Evolutionary conservation across 1,140 invertebrate genomes (phyloP).

Genomic region (Apis florea): DNA sequence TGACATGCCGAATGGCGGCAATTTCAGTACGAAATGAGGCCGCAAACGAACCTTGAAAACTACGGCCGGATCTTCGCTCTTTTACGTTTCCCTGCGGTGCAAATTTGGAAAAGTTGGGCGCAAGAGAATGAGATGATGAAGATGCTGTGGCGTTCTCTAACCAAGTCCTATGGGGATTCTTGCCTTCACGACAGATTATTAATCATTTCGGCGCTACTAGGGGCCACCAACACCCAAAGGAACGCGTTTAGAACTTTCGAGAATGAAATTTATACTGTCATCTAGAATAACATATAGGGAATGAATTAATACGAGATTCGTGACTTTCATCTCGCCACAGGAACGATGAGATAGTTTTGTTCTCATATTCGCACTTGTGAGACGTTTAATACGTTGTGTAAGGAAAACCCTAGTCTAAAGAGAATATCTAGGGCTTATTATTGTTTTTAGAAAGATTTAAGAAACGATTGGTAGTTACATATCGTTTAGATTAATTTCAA

Average conservation of each 20-base stretch:
- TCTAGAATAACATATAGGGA: constrained; percentile 49
- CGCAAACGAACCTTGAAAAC: constrained; percentile 32
- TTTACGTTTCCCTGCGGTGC: constrained; percentile 1
- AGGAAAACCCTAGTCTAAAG: too few species aligned
- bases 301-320: constrained; percentile 44
- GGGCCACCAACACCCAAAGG: constrained; percentile 47
- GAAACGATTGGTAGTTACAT: too few species aligned
- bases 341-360: background rate
- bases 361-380: background rate
- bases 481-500: too few species aligned
- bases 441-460: too few species aligned
- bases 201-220: constrained; percentile 53
- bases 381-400: too few species aligned
- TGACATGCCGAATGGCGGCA: constrained; percentile 53
- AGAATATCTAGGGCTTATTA: too few species aligned
- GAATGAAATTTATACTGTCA: constrained; percentile 53
- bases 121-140: constrained; percentile 56
- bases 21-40: constrained; percentile 55
- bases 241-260: constrained; percentile 53
- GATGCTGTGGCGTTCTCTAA: constrained; percentile 57
- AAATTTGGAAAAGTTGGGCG: constrained; percentile 23
- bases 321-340: constrained; percentile 11
- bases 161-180: constrained; percentile 52
- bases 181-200: constrained; percentile 57
- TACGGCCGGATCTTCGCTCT: background rate